A percentile compares a stretch with the other conserved stretches of the same genome.
Evolutionary conservation across 2,797 vertebrate species (phyloP).

Genomic region (Clamator glandarius): DNA sequence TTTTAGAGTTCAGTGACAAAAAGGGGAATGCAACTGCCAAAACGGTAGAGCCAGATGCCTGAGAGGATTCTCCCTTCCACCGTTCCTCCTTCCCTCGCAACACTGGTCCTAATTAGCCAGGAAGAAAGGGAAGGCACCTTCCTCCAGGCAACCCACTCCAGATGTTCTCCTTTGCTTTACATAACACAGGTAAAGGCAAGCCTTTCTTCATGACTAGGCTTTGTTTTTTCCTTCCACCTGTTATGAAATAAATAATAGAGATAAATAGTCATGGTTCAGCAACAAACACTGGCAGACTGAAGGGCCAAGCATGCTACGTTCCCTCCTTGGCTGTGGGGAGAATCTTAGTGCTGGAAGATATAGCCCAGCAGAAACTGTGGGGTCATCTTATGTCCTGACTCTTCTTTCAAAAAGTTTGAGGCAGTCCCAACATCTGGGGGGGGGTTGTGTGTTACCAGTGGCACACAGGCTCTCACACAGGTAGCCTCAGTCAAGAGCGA

Average conservation of each 20-base stretch:
- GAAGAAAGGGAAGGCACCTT: background rate
- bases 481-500: background rate
- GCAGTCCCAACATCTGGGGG: background rate
- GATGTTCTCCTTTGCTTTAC: background rate
- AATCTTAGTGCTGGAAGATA: background rate
- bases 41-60: background rate
- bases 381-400: background rate
- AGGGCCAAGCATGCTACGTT: rapidly evolving
- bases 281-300: background rate
- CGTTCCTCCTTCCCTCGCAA: background rate
- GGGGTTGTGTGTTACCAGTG: background rate
- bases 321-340: background rate
- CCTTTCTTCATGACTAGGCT: background rate
- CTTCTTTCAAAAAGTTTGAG: background rate
- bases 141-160: background rate
- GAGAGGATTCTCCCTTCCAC: background rate
- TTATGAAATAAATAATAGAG: background rate
- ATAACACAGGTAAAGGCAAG: background rate
- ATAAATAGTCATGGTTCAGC: background rate
- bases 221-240: background rate
- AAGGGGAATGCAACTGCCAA: background rate
- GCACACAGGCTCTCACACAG: background rate
- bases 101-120: background rate
- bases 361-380: background rate
- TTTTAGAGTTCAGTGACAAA: conserved; percentile 31